Evolutionary conservation across 2,113 vertebrate genomes (phyloP).

Genomic region (Odobenus rosmarus): DNA sequence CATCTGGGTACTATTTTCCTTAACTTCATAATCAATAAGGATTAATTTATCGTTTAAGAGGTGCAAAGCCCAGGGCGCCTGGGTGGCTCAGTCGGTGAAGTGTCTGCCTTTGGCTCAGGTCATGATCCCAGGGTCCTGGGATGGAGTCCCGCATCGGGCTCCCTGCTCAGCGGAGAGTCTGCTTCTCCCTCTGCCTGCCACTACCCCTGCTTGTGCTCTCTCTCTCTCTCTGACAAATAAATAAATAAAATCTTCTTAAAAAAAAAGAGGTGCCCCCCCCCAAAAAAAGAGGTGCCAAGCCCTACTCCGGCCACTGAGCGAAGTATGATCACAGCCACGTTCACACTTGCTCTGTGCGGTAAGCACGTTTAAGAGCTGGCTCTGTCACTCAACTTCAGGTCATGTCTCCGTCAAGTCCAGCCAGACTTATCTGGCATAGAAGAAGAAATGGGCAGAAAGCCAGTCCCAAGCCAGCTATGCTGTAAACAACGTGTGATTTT

Average conservation of each 20-base stretch:
- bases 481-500: neutral
- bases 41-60: constrained; percentile 22
- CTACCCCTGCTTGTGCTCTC: too few relatives aligned
- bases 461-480: neutral
- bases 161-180: neutral
- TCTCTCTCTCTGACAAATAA: neutral
- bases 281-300: neutral
- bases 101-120: neutral
- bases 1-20: constrained; percentile 23
- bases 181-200: neutral
- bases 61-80: neutral
- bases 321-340: neutral
- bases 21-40: neutral
- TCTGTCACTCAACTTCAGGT: constrained; percentile 34
- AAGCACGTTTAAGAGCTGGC: neutral
- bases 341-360: neutral
- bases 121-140: neutral
- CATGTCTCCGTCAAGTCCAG: neutral
- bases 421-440: neutral
- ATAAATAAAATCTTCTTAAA: neutral
- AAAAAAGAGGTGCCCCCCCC: too few relatives aligned
- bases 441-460: constrained; percentile 34
- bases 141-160: neutral
- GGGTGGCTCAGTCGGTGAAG: neutral
- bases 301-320: neutral